Evolutionary conservation across 2,888 invertebrate genomes (phyloP).

Genomic region (Tethea ocularis): DNA sequence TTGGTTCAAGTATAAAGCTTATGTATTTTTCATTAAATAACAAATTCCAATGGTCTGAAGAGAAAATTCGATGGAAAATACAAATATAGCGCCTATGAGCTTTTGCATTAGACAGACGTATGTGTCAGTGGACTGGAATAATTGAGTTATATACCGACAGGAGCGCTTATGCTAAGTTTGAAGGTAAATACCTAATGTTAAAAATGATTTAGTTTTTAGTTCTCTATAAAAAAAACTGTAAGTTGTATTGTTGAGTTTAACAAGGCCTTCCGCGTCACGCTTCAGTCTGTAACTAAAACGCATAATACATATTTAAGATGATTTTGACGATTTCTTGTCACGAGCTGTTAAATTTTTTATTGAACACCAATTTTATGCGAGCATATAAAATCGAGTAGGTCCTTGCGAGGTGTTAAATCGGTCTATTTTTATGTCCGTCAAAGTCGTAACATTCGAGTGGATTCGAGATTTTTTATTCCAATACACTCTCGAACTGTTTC

Average conservation of each 20-base stretch:
- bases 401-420: conserved; percentile 74
- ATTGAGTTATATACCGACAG: too few relatives aligned
- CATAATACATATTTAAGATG: conserved; percentile 32
- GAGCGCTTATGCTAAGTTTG: too few relatives aligned
- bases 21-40: background rate
- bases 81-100: too few relatives aligned
- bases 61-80: too few relatives aligned
- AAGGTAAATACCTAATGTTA: too few relatives aligned
- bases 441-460: conserved; percentile 69
- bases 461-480: conserved; percentile 75
- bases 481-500: conserved; percentile 64
- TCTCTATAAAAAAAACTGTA: too few relatives aligned
- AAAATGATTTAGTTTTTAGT: too few relatives aligned
- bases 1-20: background rate
- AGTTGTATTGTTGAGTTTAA: background rate
- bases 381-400: conserved; percentile 69
- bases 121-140: too few relatives aligned
- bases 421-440: conserved; percentile 73
- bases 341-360: conserved; percentile 72
- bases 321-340: conserved; percentile 55
- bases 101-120: too few relatives aligned
- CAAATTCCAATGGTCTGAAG: background rate
- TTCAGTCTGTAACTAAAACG: conserved; percentile 17
- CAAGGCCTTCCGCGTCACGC: conserved; percentile 15
- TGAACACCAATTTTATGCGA: conserved; percentile 68